These are phyloP conservation scores for Oncorhynchus mykiss DNA, from an alignment of 2,113 vertebrate genomes.

Conservation along the genomic window DNA sequence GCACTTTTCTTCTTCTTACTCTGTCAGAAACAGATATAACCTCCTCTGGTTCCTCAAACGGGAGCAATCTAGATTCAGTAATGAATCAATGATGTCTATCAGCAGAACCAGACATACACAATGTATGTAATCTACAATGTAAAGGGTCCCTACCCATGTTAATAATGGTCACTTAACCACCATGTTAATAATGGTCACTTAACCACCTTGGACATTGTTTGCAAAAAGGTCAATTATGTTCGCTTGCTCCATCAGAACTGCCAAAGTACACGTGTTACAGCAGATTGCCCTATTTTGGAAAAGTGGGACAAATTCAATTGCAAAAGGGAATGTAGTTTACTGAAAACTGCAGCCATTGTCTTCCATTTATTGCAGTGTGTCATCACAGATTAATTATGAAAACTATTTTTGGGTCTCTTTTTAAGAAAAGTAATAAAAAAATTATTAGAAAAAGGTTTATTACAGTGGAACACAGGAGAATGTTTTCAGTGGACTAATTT, in stretches of 20 bases:
- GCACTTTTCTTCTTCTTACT: slow-evolving; percentile 49
- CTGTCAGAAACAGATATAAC: slow-evolving; percentile 26
- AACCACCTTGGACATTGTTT: slow-evolving; percentile 52
- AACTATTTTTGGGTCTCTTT: slow-evolving; percentile 81
- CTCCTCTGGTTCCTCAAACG: slow-evolving; percentile 15
- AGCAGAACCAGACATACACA: slow-evolving; percentile 13
- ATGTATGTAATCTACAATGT: slow-evolving; percentile 24
- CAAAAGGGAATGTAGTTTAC: slow-evolving; percentile 90
- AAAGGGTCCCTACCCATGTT: slow-evolving; percentile 36
- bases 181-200: slow-evolving; percentile 10
- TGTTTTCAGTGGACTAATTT: slow-evolving; percentile 94
- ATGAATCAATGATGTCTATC: slow-evolving; percentile 9
- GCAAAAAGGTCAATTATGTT: slow-evolving; percentile 64
- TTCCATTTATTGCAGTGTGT: slow-evolving; percentile 92
- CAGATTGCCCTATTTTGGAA: slow-evolving; percentile 87
- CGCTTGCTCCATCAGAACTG: slow-evolving; percentile 86
- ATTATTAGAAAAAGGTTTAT: slow-evolving; percentile 75
- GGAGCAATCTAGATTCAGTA: slow-evolving; percentile 36
- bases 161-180: slow-evolving; percentile 4
- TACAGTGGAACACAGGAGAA: slow-evolving; percentile 84
- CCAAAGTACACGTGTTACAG: slow-evolving; percentile 86
- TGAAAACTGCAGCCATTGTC: slow-evolving; percentile 90
- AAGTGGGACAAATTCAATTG: slow-evolving; percentile 88
- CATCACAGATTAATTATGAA: slow-evolving; percentile 90
- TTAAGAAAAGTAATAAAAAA: slow-evolving; percentile 36